Evolutionary conservation across 92 coral and sea anemone genomes (phyloP), one percentile per base, ranked within the genome.

Genomic region (Zoanthus sansibaricus): DNA sequence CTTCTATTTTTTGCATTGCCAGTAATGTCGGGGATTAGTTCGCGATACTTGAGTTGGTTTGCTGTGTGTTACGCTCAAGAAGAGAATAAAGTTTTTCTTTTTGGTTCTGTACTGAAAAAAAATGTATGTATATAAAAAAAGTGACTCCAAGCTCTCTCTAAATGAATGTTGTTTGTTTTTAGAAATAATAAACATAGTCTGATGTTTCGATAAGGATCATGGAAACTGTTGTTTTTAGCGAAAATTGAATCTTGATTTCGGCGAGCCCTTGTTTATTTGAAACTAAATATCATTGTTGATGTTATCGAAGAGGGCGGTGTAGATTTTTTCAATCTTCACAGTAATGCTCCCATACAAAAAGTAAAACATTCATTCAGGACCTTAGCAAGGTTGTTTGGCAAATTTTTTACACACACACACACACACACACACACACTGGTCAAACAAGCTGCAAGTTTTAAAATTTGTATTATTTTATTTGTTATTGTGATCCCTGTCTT

Each of bases 231-330:
- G 30, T 7, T 30, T 30, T 69, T 44, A n/a, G 30, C 46, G n/a
- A 56, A 52, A 31, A 76, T 10, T 52, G 33, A 49, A 76, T 48
- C 37, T 7, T 8, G 9, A 11, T 75, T 45, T 49, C 61, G 79
- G 33, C 67, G 52, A 44, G 13, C 31, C 32, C 12, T 54, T 76
- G 66, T 76, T 76, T 54, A 48, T 52, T 44, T 76, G 82, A 76
- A 76, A 76, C 68, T 76, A 31, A 54, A 76, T 18, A 52, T 54
- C 13, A 14, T 20, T 76, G 45, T 30, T 76, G 82, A 76, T 76
- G 48, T 76, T 51, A 76, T 76, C 82, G 31, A 76, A 76, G 8
- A 74, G 46, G 47, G 67, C 52, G 82, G 82, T 76, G 68, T 76
- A 8, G 1, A 12, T 54, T 52, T 52, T 37, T 37, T 37, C 42